phyloP scores from a whole-genome alignment of 2,797 vertebrate species.

The Ataeniobius toweri region DNA sequence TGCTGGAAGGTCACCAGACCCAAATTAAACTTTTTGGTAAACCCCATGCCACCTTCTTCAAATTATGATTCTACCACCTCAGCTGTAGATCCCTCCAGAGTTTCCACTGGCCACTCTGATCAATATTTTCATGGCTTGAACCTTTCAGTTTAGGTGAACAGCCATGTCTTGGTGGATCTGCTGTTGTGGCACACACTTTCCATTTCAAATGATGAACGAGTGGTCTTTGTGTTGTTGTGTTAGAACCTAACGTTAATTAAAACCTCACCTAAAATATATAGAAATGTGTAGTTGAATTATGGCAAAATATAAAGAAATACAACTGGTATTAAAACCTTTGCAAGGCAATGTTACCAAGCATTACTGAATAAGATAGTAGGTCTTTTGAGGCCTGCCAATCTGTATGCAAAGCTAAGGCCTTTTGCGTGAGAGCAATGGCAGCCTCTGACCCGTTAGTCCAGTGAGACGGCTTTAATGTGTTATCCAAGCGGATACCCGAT shows the following conservation, averaged over 20 bases:
- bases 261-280: background rate
- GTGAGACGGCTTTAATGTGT: constrained; percentile 66
- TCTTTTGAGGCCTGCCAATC: constrained; percentile 9
- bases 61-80: background rate
- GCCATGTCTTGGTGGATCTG: background rate
- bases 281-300: background rate
- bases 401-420: constrained; percentile 33
- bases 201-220: background rate
- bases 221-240: background rate
- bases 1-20: no score
- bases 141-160: background rate
- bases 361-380: constrained; percentile 18
- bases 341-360: background rate
- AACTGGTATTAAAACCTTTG: background rate
- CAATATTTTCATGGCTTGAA: background rate
- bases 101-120: background rate
- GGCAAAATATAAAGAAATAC: background rate
- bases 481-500: constrained; percentile 75
- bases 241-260: background rate
- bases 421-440: constrained; percentile 64
- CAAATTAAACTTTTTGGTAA: background rate
- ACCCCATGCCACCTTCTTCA: background rate
- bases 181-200: background rate
- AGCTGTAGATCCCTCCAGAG: background rate
- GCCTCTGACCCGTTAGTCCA: constrained; percentile 67